Base-by-base conservation (phyloP, 2,797 vertebrate genomes). In the Danio tinwini region DNA sequence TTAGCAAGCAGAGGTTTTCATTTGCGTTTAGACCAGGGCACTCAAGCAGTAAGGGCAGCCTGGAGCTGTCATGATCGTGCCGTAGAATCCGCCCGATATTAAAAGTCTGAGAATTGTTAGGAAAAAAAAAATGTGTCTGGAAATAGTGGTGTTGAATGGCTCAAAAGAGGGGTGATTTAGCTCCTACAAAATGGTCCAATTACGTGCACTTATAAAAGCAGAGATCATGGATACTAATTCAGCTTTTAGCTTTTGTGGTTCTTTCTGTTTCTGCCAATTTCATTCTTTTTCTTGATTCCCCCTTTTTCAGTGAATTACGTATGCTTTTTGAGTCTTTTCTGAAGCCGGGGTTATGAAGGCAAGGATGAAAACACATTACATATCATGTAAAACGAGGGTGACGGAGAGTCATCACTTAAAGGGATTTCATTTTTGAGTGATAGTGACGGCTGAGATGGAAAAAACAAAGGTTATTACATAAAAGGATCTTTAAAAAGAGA, bases 21-120 rank as follows among this genome's bases (percentile, higher is more conserved):
- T 82, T 76, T 21, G 47, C 44, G 68, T 80, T 78, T 69, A 73
- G 72, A 81, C 71, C 72, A 37, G 72, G 63, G 67, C 73, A 42
- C 72, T 76, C 70, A 72, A 63, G 72, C 59, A 64, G 37, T 37
- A 39, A 72, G 59, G 21, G 42, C 42, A 74, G 62, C 45, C 44
- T 19, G 37, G 50, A 58, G 74, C 83, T 78, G 74, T 76, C 77
- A 82, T n/a, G 61, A 72, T 58, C n/a, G 52, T 39, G 45, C 44
- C 17, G 73, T 47, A 42, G n/a, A 71, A 84, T 67, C 55, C 68
- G 39, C 49, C 29, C 7, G 56, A 64, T 69, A 86, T 86, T 81
- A 81, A 84, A 74, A 81, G 44, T 7, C 7, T 64, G 17, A 69
- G 72, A 39, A 75, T 56, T 42, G 13, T 63, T 14, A 17, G 61